phyloP scores from a whole-genome alignment of 2,888 invertebrate species.

The Nezara viridula region DNA sequence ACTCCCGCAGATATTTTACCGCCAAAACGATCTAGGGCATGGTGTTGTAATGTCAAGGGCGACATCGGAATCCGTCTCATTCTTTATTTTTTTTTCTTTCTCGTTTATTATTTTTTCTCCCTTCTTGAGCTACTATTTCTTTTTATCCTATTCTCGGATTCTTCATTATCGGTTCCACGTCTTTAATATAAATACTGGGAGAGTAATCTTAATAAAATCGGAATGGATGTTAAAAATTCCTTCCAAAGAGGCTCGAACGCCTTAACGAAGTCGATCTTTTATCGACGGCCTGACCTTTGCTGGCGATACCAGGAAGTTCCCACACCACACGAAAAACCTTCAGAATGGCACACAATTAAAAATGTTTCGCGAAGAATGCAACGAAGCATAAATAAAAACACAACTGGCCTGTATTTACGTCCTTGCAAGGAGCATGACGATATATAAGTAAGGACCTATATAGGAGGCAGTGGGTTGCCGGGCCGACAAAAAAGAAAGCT shows the following conservation, averaged over 20 bases:
- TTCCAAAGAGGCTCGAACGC: not conserved
- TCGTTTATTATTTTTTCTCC: conserved; percentile 6
- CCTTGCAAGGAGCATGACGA: not conserved
- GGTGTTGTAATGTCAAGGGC: conserved; percentile 5
- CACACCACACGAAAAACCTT: not conserved
- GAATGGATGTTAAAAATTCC: not conserved
- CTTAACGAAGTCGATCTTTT: conserved; percentile 17
- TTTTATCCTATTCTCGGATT: not conserved
- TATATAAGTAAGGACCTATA: not conserved
- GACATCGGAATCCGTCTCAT: not conserved
- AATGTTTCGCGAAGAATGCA: not conserved
- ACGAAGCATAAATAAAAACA: not conserved
- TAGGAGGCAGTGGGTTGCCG: not conserved
- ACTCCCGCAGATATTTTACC: not conserved
- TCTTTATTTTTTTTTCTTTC: not conserved
- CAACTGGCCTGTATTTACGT: not conserved
- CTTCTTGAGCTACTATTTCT: not conserved
- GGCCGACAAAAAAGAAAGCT: conserved; percentile 20
- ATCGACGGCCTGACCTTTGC: not conserved
- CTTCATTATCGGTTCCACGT: not conserved
- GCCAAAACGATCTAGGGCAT: conserved; percentile 32
- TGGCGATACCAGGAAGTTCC: not conserved
- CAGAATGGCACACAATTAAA: not conserved
- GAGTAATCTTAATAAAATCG: not conserved
- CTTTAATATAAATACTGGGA: not conserved